Evolutionary conservation across 2,113 vertebrate genomes (phyloP), one percentile per base, ranked within the genome.

Genomic region (Pimephales promelas): DNA sequence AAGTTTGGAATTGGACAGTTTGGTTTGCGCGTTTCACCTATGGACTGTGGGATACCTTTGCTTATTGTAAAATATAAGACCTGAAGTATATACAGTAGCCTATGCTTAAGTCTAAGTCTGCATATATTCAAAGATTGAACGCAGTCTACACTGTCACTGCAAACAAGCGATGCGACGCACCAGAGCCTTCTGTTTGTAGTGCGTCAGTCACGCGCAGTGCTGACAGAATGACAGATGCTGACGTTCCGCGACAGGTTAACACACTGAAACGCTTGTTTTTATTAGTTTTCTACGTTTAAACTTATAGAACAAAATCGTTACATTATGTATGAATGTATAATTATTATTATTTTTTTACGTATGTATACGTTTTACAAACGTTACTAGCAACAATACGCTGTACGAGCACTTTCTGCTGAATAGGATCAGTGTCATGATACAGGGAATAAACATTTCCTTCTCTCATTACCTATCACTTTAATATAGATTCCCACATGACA

Each of bases 1-100:
- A 79, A 82, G 86, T 85, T 62, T 74, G 86, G 76, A 72, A 77
- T 79, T 80, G 73, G 59, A 70, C 66, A 74, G 62, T 74, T 79
- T 78, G 64, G 16, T 16, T 73, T 72, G 40, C 68, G 28, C 57
- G 22, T 74, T 18, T 31, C 56, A 22, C 64, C 52, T 59, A 14
- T 56, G 83, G 79, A 82, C 13, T 78, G 79, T 20, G 52, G 45
- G 62, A 83, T 70, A 57, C 18, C 14, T 77, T 52, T 62, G 36
- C 31, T 52, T 52, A 26, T 54, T 54, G 18, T 7, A 24, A 73
- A 47, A 28, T 28, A 26, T 26, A 26, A 49, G 6, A 52, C 14
- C 71, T 54, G 52, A 54, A 54, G 18, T 54, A 22, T 22, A 54
- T 66, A 4, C 24, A 34, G 5, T 26, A n/a, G n/a, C n/a, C n/a